phyloP scores from a whole-genome alignment of 2,797 vertebrate species.

The Furcifer pardalis region DNA sequence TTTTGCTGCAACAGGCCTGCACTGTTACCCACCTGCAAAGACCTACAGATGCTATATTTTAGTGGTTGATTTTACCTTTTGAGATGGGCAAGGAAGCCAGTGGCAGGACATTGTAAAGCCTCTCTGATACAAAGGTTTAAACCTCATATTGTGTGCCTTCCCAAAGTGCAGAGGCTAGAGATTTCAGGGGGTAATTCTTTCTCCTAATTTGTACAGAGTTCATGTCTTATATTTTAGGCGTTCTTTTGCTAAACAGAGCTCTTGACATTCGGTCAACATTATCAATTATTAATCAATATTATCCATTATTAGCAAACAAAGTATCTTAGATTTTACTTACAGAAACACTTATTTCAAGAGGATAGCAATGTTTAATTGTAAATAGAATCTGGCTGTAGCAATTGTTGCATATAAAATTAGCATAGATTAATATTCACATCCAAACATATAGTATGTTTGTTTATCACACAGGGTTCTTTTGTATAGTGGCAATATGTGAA shows the following conservation, averaged over 20 bases:
- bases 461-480: slow-evolving; percentile 50
- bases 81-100: neutral
- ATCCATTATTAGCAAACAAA: slow-evolving; percentile 44
- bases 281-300: no score
- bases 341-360: slow-evolving; percentile 48
- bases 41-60: neutral
- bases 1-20: no score
- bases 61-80: neutral
- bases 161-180: neutral
- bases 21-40: no score
- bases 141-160: slow-evolving; percentile 19
- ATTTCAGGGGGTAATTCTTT: slow-evolving; percentile 35
- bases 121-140: slow-evolving; percentile 15
- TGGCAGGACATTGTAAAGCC: slow-evolving; percentile 5
- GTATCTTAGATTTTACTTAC: slow-evolving; percentile 58
- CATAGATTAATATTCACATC: slow-evolving; percentile 69
- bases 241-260: slow-evolving; percentile 47
- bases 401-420: slow-evolving; percentile 72
- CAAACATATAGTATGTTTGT: slow-evolving; percentile 56
- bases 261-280: slow-evolving; percentile 21
- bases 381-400: slow-evolving; percentile 72
- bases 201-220: slow-evolving; percentile 35
- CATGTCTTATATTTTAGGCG: slow-evolving; percentile 14
- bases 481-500: slow-evolving; percentile 40
- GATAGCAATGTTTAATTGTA: slow-evolving; percentile 67